Evolutionary conservation across 2,113 vertebrate genomes (phyloP), one percentile per base, ranked within the genome.

Genomic region (Eulacestoma nigropectus): DNA sequence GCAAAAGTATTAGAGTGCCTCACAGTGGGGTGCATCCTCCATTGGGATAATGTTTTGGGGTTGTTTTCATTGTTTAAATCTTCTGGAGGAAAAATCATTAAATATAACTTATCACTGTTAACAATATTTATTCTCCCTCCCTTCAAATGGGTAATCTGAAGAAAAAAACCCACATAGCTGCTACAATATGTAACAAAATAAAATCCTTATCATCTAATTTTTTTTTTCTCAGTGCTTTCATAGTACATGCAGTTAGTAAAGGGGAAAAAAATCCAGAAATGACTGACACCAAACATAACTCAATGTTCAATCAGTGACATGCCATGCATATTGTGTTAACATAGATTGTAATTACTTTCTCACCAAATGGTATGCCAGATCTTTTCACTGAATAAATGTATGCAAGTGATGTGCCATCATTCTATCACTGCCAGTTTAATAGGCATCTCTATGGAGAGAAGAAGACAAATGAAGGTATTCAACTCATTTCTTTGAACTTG

Each of bases 351-450:
- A 96, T 97, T 97, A 90, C 68, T 89, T 88, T 94, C 90, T 91
- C 92, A 91, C 92, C 93, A 96, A 96, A 96, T 93, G 87, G 52
- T 80, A 22, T 41, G 68, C 96, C 95, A 97, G 94, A 96, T 91
- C 88, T 97, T 94, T 91, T 94, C 77, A 84, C 56, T 91, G 84
- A 63, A 65, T 80, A 82, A 94, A 89, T 93, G 39, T 46, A 42
- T 64, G 77, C 18, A 35, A 91, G 30, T 63, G 52, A 85, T 85
- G 42, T 91, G 39, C 72, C 49, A 56, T 87, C 78, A 32, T 96
- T 96, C 74, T 35, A 76, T 93, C 87, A 77, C 50, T 90, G 67
- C 78, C 69, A 81, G 52, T 84, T 84, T 73, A 92, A 92, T 37
- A 85, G 42, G 15, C 13, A 0, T 88, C 15, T 76, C 67, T 83